phyloP scores from a whole-genome alignment of 35 echinoderm and acorn worm genomes.

The Stichopus chloronotus region DNA sequence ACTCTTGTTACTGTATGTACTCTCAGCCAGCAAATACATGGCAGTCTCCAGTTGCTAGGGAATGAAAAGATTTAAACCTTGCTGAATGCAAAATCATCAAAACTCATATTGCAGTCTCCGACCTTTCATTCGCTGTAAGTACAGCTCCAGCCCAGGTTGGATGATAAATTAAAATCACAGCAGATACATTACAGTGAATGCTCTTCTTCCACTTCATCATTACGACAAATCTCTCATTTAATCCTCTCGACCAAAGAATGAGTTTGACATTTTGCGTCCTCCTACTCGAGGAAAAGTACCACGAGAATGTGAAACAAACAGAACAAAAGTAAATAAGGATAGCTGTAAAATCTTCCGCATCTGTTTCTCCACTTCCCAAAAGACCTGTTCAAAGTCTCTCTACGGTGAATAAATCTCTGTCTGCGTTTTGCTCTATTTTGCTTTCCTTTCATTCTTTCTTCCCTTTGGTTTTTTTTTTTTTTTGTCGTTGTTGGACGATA shows the following conservation, averaged over 20 bases:
- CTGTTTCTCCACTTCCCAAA: conserved; percentile 24
- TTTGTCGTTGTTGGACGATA: not conserved
- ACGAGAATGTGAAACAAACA: not conserved
- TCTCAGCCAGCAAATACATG: too few species aligned
- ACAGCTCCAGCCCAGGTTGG: too few species aligned
- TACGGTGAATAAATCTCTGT: conserved; percentile 13
- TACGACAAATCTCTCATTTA: not conserved
- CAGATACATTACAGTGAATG: too few species aligned
- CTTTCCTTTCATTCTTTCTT: too few species aligned
- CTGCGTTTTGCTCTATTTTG: not conserved
- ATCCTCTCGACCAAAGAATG: not conserved
- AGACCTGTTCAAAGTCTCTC: conserved; percentile 35
- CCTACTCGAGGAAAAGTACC: not conserved
- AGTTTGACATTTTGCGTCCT: not conserved
- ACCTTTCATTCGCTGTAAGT: too few species aligned
- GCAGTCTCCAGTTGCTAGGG: too few species aligned
- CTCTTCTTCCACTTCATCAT: not conserved
- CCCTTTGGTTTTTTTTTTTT: too few species aligned
- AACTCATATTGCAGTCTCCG: too few species aligned
- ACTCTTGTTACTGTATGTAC: too few species aligned
- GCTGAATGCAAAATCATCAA: too few species aligned
- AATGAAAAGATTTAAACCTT: too few species aligned
- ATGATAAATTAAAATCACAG: too few species aligned
- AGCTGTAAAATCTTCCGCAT: conserved; percentile 30
- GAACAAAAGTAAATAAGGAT: conserved; percentile 26